Evolutionary conservation across 1,140 invertebrate genomes (phyloP), one percentile per base, ranked within the genome.

Genomic region (Lutraria rhynchaena): DNA sequence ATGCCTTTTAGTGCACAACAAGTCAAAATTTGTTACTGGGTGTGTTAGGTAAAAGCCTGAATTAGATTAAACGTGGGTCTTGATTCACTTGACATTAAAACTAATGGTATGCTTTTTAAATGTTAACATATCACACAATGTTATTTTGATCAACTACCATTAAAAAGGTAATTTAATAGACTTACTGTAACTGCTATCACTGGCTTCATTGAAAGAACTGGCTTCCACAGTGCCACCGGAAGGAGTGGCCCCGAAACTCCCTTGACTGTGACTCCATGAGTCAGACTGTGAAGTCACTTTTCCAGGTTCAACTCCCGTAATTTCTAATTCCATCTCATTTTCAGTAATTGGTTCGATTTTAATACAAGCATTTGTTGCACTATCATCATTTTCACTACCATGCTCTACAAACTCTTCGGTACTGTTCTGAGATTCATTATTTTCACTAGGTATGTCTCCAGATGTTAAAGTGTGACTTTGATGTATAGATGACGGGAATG

Each of bases 341-440:
- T 77, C 74, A 65, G 58, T 77, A 19, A 77, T 77, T 31, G 74
- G 74, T 53, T 77, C 74, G 65, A 77, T 77, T 41, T 77, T 77
- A 22, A 77, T 77, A 53, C 57, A 63, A 33, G 74, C 46, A 53
- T 41, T 77, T n/a, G 74, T 61, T 3, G 70, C 13, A 19, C 55
- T 57, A 37, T 74, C 71, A 1, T 74, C 53, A 31, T 55, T 57
- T 24, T 74, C 71, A 60, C 53, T 57, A 44, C 0, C 17, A 13
- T 35, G 37, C 31, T 74, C 49, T 27, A 19, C 46, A 37, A 60
- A 46, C 9, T 57, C 57, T 29, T 41, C 41, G 7, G 24, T 7
- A 44, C 55, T 37, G 29, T 60, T 74, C 13, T 71, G 49, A 35
- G 9, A 13, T 27, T 60, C 57, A 60, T 33, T 46, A 7, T 17